Evolutionary conservation across 2,113 vertebrate species (phyloP).

Genomic region (Brienomyrus brachyistius): DNA sequence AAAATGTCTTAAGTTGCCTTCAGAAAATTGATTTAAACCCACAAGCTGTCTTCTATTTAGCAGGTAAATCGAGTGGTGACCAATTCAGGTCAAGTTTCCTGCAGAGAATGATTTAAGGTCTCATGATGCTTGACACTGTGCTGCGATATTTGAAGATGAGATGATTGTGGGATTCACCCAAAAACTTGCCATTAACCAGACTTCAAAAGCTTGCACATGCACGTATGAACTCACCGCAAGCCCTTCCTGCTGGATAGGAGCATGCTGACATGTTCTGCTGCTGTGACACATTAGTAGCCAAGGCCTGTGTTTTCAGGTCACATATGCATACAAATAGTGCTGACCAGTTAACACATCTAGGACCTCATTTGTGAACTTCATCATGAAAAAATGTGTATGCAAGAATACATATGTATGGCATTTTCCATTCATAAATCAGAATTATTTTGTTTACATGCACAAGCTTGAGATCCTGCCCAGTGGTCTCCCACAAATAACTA

Average conservation of each 20-base stretch:
- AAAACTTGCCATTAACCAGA: neutral
- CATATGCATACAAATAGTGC: neutral
- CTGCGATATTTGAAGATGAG: neutral
- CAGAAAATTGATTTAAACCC: neutral
- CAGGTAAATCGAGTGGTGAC: neutral
- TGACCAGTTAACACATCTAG: neutral
- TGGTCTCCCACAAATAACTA: too few species aligned
- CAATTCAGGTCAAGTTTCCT: neutral
- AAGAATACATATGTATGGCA: too few species aligned
- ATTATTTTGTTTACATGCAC: too few species aligned
- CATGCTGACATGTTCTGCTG: neutral
- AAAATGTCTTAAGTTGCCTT: neutral
- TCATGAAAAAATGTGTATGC: too few species aligned
- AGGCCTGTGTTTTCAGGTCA: neutral
- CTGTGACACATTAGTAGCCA: neutral
- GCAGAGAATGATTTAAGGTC: neutral
- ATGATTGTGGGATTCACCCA: neutral
- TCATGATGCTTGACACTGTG: neutral
- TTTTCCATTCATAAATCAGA: too few species aligned
- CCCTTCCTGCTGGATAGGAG: neutral
- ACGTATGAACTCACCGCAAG: neutral
- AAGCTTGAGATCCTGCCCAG: too few species aligned
- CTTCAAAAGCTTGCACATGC: neutral
- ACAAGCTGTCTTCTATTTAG: neutral
- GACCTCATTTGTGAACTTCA: neutral